Percentiles rank a stretch among this genome's conserved stretches.
phyloP scores from a whole-genome alignment of 2,113 vertebrate species.

The Vulpes vulpes region DNA sequence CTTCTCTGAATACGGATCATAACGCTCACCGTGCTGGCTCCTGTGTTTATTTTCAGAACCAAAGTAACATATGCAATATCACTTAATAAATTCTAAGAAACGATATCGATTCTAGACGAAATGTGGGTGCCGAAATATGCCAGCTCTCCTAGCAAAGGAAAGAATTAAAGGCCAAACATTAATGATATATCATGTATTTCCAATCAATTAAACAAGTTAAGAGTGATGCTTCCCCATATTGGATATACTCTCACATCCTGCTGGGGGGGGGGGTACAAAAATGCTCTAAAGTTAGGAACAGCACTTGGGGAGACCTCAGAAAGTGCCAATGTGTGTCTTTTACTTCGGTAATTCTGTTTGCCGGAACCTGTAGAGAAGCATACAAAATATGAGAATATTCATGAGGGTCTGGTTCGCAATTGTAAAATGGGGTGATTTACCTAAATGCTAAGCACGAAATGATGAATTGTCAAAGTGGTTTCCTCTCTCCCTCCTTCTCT shows the following conservation, averaged over 20 bases:
- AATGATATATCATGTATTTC: background rate
- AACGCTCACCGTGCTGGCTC: background rate
- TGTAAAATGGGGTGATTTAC: background rate
- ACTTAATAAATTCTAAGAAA: background rate
- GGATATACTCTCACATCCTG: background rate
- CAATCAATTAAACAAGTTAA: background rate
- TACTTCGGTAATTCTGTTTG: background rate
- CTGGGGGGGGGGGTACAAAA: background rate
- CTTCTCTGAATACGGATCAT: background rate
- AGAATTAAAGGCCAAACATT: background rate
- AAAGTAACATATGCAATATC: background rate
- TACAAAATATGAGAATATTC: background rate
- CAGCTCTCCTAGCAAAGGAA: background rate
- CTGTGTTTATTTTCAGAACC: background rate
- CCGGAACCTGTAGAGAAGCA: background rate
- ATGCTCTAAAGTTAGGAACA: background rate
- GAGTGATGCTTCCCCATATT: background rate
- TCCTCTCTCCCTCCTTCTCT: background rate
- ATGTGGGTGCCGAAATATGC: background rate
- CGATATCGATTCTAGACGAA: background rate
- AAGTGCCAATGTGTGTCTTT: background rate
- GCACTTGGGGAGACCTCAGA: background rate
- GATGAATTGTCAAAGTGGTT: background rate
- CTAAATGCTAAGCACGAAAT: background rate
- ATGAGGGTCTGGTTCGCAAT: background rate